Conservation (phyloP, 2,888 invertebrate species). For the Tribolium freemani region DNA sequence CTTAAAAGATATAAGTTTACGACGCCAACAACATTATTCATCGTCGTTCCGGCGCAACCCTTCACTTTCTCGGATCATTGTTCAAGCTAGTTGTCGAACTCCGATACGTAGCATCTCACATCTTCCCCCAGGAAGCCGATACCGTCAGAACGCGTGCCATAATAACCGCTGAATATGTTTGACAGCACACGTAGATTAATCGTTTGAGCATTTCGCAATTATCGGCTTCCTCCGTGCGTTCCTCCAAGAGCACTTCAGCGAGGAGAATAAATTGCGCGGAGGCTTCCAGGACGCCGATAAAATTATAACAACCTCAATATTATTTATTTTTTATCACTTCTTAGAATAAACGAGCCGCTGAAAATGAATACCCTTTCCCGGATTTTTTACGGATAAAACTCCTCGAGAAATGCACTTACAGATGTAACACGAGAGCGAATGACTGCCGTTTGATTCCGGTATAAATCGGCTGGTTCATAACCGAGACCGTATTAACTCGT, state of each 20-base stretch:
- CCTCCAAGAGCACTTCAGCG: conserved; percentile 12
- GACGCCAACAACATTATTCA: conserved; percentile 40
- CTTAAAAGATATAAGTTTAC: conserved; percentile 44
- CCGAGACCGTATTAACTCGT: not conserved
- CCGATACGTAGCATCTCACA: not conserved
- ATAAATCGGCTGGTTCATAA: not conserved
- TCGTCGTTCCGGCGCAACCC: conserved; percentile 12
- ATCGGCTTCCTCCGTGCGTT: conserved; percentile 21
- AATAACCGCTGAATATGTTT: conserved; percentile 32
- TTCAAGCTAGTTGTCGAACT: conserved; percentile 3
- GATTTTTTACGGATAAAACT: not conserved
- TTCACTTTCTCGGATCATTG: conserved; percentile 12
- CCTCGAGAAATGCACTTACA: not conserved
- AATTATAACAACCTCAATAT: conserved; percentile 25
- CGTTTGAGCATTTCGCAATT: conserved; percentile 32
- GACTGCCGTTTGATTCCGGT: not conserved
- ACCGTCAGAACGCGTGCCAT: conserved; percentile 10
- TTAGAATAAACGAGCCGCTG: not conserved
- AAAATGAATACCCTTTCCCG: not conserved
- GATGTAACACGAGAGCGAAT: not conserved
- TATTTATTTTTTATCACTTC: conserved; percentile 11
- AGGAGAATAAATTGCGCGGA: conserved; percentile 15
- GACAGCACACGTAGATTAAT: conserved; percentile 33
- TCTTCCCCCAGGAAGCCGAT: not conserved
- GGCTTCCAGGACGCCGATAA: conserved; percentile 23